Base-by-base conservation (phyloP, 2,888 invertebrate genomes). In the Dorcus hopei region DNA sequence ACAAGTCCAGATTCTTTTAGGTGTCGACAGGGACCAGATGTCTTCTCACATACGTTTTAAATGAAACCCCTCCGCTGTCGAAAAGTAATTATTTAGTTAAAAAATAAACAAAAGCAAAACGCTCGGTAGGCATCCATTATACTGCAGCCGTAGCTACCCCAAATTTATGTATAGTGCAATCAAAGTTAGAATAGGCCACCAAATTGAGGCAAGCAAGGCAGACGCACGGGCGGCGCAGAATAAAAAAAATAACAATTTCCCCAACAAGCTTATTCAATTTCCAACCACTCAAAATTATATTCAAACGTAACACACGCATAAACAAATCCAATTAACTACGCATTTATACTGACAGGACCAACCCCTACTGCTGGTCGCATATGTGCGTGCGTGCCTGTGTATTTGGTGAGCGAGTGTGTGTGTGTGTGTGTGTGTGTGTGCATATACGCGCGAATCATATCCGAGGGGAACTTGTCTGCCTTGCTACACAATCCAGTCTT, bases 301-400 rank as follows among this genome's bases (percentile, higher is more conserved):
- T 71, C 72, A 69, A 70, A 70, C 71, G 68, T 66, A 69, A 69
- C 75, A 70, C 74, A 70, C 72, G 74, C 74, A 74, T 75, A 76
- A 75, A 76, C 75, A 76, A 76, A 77, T 76, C 76, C 76, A 77
- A 77, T 77, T 77, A 77, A 75, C 74, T 72, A 69, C 72, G 74
- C 74, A 77, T 77, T 75, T 75, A 74, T 74, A 73, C 73, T 74
- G 74, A 74, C 74, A 74, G 71, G 72, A 70, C 66, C 64, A 67
- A 70, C 64, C 71, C 74, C 70, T 72, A 68, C 71, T 70, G 70
- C 72, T 71, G 72, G 72, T 72, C 72, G 71, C 73, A 73, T 73
- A 73, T 73, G 73, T 73, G 68, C 67, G 45, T 45, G 26, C 26
- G 26, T 33, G 26, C 26, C 26, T 33, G 5, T 33, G 26, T 33